Evolutionary conservation across 2,113 vertebrate species (phyloP), one percentile per base, ranked within the genome.

Genomic region (Pseudopipra pipra): DNA sequence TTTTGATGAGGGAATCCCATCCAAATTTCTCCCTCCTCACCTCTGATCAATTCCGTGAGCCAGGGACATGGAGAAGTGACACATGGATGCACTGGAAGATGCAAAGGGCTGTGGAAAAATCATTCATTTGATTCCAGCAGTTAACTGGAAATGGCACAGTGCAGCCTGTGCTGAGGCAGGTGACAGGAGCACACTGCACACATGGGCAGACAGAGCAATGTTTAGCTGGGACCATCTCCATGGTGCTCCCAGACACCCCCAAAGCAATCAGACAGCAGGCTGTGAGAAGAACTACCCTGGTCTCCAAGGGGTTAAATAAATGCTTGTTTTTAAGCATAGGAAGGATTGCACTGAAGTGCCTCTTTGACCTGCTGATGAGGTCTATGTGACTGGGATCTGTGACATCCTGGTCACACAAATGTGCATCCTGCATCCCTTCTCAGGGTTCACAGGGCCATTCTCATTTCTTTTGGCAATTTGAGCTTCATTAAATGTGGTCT

Each of bases 81-180:
- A 41, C 8, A 1, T 2, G 17, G 46, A 33, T 70, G 54, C 51
- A 39, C n/a, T 30, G 51, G 14, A 27, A 92, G 44, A 39, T 17
- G 28, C 44, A 82, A 74, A 59, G 54, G 41, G 27, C 63, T 75
- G 37, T 52, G 66, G 31, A 49, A 59, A 61, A 89, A 14, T 9
- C 27, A 46, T 70, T 85, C 0, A 15, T 66, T 56, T 79, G 46
- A 76, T 65, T 86, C 56, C 76, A 85, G 20, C 31, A 21, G 22
- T 87, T 28, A 70, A 39, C 51, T 41, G 37, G 30, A 67, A 63
- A 43, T 22, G 59, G 47, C 85, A 55, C 9, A 1, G 52, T 41
- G 22, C n/a, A 62, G 62, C 41, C 79, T 0, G 0, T 33, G 37
- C 39, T 31, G 70, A 52, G 37, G 6, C 25, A 35, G 82, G 35